These are phyloP conservation scores for Hafferia zeledoni DNA, from an alignment of 2,797 vertebrate species.

Conservation along the genomic window DNA sequence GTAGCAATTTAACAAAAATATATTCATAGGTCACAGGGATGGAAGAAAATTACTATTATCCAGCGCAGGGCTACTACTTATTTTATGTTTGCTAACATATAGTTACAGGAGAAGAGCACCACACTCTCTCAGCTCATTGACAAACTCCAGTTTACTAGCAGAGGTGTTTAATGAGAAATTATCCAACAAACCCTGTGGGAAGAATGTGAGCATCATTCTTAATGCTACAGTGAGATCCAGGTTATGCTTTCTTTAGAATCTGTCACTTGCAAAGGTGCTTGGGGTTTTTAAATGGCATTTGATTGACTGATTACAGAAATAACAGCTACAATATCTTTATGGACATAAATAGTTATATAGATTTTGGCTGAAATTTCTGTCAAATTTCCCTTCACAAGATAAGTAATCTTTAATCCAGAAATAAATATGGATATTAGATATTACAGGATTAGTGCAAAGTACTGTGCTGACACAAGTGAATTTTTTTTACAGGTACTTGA, in stretches of 20 bases:
- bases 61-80: neutral
- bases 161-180: neutral
- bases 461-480: neutral
- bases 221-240: neutral
- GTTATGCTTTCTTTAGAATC: neutral
- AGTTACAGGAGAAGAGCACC: neutral
- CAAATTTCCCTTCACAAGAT: neutral
- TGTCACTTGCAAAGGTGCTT: neutral
- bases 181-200: neutral
- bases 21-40: neutral
- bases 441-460: neutral
- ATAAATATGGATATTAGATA: neutral
- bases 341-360: neutral
- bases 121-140: neutral
- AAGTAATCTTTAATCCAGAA: neutral
- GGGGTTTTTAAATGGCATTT: neutral
- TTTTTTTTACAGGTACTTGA: neutral
- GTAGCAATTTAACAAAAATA: neutral
- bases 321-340: neutral
- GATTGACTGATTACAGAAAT: neutral
- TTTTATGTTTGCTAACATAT: neutral
- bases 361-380: neutral
- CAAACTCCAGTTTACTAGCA: neutral
- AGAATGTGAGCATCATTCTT: neutral
- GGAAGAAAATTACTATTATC: neutral